Evolutionary conservation across 2,113 vertebrate genomes (phyloP).

Genomic region (Aix galericulata): DNA sequence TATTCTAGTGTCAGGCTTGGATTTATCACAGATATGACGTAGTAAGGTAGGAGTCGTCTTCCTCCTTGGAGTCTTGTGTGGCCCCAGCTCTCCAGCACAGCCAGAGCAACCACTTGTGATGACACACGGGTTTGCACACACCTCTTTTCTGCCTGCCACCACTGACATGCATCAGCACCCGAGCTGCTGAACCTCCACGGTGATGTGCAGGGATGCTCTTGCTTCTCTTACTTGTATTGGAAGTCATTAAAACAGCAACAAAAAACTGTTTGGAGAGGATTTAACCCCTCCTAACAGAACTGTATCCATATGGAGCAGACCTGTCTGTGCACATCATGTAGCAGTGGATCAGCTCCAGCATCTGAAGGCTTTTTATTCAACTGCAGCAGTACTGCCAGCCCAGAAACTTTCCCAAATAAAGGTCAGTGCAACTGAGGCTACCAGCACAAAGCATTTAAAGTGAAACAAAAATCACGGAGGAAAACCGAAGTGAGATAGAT

Average conservation of each 20-base stretch:
- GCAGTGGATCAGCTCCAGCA: not conserved
- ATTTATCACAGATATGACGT: not conserved
- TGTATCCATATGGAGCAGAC: not conserved
- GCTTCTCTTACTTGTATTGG: rapidly evolving
- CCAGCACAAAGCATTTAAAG: not conserved
- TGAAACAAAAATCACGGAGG: not conserved
- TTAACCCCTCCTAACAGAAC: not conserved
- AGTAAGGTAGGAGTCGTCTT: not conserved
- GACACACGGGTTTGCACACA: not conserved
- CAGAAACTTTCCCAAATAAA: not conserved
- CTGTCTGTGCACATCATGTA: not conserved
- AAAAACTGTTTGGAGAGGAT: not conserved
- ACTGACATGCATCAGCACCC: not conserved
- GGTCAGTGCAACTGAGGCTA: not conserved
- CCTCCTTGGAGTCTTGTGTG: not conserved
- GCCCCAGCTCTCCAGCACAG: not conserved
- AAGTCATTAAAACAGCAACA: not conserved
- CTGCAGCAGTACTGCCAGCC: not conserved
- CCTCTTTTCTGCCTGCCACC: not conserved
- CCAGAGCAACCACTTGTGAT: not conserved
- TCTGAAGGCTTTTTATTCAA: not conserved
- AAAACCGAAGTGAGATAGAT: not conserved
- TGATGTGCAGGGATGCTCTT: not conserved
- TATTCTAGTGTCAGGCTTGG: not conserved
- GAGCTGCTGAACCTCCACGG: not conserved